These are phyloP conservation scores for Trichogramma dendrolimi DNA, from an alignment of 2,888 invertebrate species.

Conservation along the genomic window DNA sequence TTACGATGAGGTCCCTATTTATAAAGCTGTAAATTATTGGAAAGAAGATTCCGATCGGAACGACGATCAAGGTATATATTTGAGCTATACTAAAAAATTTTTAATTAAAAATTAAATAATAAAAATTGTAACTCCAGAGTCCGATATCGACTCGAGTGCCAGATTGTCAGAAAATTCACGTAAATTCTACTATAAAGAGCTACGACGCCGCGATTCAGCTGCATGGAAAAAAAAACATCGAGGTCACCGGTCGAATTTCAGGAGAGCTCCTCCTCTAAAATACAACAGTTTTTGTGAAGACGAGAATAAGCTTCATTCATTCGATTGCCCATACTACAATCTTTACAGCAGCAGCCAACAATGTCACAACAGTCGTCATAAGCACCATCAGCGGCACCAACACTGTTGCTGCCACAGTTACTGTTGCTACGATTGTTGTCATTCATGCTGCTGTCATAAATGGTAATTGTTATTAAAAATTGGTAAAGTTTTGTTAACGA, in stretches of 20 bases:
- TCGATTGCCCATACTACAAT: conserved; percentile 4
- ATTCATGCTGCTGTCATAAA: conserved; percentile 14
- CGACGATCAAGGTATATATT: not conserved
- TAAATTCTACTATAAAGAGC: not conserved
- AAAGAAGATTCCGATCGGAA: conserved; percentile 4
- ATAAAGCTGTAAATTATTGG: not conserved
- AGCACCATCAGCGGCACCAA: conserved; percentile 13
- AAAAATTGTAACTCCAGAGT: conserved; percentile 5
- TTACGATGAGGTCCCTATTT: no score
- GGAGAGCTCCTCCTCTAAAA: no score
- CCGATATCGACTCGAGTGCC: not conserved
- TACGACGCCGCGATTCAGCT: no score
- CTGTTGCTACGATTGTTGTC: not conserved
- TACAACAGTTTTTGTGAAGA: no score
- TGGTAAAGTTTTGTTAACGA: not conserved
- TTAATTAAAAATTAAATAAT: not conserved
- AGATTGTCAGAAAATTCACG: not conserved
- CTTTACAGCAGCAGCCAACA: conserved; percentile 6
- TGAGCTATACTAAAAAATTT: no score
- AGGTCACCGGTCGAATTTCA: no score
- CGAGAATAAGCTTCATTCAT: not conserved
- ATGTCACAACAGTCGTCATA: no score
- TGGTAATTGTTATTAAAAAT: conserved; percentile 2
- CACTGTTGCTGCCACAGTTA: conserved; percentile 12
- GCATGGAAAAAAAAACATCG: no score